A percentile compares a stretch with the other conserved stretches of the same genome.
phyloP scores from a whole-genome alignment of 2,113 vertebrate species.

The Hemichromis elongatus region DNA sequence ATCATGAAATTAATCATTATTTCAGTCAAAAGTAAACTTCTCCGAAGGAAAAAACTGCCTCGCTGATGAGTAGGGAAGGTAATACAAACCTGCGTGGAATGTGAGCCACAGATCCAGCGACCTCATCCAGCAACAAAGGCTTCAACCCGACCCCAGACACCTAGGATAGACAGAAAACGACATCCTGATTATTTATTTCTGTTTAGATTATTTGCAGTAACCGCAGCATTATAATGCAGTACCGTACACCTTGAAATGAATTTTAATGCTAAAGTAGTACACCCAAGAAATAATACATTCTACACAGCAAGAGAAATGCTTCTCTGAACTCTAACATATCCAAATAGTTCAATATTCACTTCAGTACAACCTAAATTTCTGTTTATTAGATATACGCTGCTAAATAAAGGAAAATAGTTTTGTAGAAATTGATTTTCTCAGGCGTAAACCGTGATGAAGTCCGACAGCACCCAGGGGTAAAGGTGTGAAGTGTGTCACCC shows the following conservation, averaged over 20 bases:
- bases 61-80: not conserved
- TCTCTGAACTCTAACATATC: not conserved
- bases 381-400: not conserved
- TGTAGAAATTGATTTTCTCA: not conserved
- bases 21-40: slow-evolving; percentile 35
- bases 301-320: not conserved
- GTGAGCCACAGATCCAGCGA: not conserved
- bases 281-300: not conserved
- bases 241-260: not conserved
- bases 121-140: slow-evolving; percentile 15
- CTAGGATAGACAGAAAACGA: not conserved
- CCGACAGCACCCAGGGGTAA: not conserved
- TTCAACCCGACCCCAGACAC: slow-evolving; percentile 19
- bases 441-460: slow-evolving; percentile 7
- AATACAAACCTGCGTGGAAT: slow-evolving; percentile 20
- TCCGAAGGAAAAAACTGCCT: not conserved
- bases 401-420: not conserved
- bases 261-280: not conserved
- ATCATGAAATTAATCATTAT: slow-evolving; percentile 22
- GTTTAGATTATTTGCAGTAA: not conserved
- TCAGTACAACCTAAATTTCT: not conserved
- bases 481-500: slow-evolving; percentile 1
- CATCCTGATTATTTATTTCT: not conserved
- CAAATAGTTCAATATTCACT: not conserved
- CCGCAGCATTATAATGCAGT: not conserved